These are phyloP conservation scores for Ceratothoa steindachneri DNA, from an alignment of 2,888 invertebrate genomes.

Conservation along the genomic window DNA sequence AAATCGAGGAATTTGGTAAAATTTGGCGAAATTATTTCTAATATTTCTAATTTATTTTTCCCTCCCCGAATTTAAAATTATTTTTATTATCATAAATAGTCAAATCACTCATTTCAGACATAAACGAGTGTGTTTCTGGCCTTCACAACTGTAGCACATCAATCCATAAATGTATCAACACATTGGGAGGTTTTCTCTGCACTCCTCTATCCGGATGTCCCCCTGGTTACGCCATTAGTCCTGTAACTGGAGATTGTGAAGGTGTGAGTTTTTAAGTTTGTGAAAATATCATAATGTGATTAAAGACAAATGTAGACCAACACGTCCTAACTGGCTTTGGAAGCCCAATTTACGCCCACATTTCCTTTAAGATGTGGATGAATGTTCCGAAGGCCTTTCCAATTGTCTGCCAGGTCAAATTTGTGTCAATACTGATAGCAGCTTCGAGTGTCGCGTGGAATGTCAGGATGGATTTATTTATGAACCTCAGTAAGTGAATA, in stretches of 20 bases:
- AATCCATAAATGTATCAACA: conserved; percentile 66
- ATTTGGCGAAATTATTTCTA: no score
- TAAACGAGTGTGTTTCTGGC: conserved; percentile 29
- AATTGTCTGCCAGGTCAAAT: conserved; percentile 42
- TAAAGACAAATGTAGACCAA: no score
- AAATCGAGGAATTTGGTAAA: no score
- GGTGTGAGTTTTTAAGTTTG: conserved; percentile 19
- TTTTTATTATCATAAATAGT: no score
- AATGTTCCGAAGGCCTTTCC: conserved; percentile 31
- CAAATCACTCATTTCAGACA: no score
- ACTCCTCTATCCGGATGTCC: conserved; percentile 50
- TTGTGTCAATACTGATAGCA: conserved; percentile 43
- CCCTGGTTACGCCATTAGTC: conserved; percentile 49
- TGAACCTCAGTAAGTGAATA: conserved; percentile 32
- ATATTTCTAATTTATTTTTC: no score
- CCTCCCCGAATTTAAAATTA: no score
- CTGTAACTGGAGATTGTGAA: conserved; percentile 24
- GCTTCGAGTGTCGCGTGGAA: conserved; percentile 42
- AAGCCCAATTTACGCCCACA: background rate
- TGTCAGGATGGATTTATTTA: conserved; percentile 46
- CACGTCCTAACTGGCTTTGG: no score
- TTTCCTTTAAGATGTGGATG: conserved; percentile 37
- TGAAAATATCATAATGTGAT: no score
- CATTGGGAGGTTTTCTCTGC: conserved; percentile 56
- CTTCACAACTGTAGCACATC: conserved; percentile 26